phyloP scores from a whole-genome alignment of 1,140 invertebrate species.

The Phocides pigmalion region DNA sequence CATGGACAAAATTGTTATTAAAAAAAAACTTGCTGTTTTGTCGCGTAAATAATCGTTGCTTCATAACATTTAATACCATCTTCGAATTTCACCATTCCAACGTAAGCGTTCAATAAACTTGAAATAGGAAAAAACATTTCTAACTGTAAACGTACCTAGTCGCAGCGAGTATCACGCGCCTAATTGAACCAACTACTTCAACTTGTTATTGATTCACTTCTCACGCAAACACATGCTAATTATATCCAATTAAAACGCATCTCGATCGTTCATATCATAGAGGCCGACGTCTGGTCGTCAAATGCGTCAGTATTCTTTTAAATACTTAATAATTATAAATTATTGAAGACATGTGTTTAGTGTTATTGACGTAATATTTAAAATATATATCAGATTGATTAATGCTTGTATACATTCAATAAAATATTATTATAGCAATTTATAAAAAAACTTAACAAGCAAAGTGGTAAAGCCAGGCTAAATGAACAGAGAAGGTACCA shows the following conservation, averaged over 20 bases:
- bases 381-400: no score
- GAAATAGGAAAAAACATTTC: not conserved
- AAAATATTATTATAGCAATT: no score
- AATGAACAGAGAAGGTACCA: no score
- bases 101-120: not conserved
- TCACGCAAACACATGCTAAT: constrained; percentile 41
- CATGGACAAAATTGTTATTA: no score
- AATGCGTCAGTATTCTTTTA: not conserved
- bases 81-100: not conserved
- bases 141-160: not conserved
- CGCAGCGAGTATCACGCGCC: constrained; percentile 41
- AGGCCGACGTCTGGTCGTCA: not conserved
- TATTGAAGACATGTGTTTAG: no score
- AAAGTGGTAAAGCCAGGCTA: no score
- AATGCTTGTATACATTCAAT: no score
- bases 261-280: constrained; percentile 27
- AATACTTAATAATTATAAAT: no score
- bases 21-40: no score
- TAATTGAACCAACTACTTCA: constrained; percentile 48
- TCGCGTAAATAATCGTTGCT: no score
- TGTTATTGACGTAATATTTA: no score
- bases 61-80: not conserved
- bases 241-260: constrained; percentile 48
- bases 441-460: no score
- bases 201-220: constrained; percentile 41